These are phyloP conservation scores for Colletes collaris DNA, from an alignment of 2,888 invertebrate genomes.

Conservation along the genomic window DNA sequence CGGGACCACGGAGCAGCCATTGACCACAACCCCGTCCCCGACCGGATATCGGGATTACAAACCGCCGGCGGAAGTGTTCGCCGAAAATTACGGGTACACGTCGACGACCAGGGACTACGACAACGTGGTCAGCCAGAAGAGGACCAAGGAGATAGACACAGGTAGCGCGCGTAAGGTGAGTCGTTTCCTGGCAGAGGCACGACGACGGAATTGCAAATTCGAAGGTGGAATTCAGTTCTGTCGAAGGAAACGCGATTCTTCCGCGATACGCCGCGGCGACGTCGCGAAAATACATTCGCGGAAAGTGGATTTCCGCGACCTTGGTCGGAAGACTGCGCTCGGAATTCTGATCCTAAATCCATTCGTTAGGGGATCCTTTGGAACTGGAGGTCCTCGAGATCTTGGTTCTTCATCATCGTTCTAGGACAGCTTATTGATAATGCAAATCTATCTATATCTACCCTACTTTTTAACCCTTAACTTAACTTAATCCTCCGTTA, in stretches of 20 bases:
- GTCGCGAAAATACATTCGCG: background rate
- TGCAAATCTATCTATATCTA: too few relatives aligned
- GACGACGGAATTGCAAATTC: background rate
- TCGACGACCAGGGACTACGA: constrained; percentile 61
- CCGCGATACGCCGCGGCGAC: background rate
- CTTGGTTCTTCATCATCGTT: too few relatives aligned
- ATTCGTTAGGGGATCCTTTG: too few relatives aligned
- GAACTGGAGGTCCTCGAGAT: too few relatives aligned
- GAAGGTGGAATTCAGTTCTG: background rate
- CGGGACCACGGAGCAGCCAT: constrained; percentile 49
- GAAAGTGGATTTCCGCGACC: constrained; percentile 4
- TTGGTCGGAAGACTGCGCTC: too few relatives aligned
- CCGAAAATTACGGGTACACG: constrained; percentile 71
- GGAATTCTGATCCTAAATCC: too few relatives aligned
- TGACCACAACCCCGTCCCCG: constrained; percentile 86
- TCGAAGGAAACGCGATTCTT: constrained; percentile 1
- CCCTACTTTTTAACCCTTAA: too few relatives aligned
- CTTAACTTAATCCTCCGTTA: too few relatives aligned
- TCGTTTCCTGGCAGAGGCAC: background rate
- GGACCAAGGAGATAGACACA: constrained; percentile 71
- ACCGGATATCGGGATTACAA: constrained; percentile 92
- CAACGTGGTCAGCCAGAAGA: constrained; percentile 57
- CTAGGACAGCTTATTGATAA: too few relatives aligned
- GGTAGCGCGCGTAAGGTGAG: constrained; percentile 77
- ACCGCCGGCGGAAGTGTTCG: constrained; percentile 88